These are phyloP conservation scores for Percopsis transmontana DNA, from an alignment of 2,113 vertebrate species.

Conservation along the genomic window DNA sequence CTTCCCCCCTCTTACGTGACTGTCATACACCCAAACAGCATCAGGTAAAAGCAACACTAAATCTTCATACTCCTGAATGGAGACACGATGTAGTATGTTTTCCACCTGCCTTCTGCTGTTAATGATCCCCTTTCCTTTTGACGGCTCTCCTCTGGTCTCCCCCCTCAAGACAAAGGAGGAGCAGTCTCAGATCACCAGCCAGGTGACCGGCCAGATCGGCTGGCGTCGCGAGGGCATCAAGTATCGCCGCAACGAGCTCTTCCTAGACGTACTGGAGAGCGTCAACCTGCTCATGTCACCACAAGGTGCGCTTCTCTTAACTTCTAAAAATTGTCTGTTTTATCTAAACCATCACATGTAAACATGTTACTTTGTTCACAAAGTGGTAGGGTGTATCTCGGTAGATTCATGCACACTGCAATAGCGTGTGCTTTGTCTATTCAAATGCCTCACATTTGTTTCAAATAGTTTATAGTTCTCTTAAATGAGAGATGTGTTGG, in stretches of 20 bases:
- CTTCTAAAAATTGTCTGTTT: too few species aligned
- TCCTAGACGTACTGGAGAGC: conserved; percentile 97
- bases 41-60: conserved; percentile 45
- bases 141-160: conserved; percentile 44
- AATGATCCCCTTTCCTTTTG: conserved; percentile 16
- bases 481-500: too few species aligned
- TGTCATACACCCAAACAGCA: conserved; percentile 33
- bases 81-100: conserved; percentile 9
- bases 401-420: too few species aligned
- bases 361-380: too few species aligned
- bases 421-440: too few species aligned
- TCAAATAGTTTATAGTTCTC: too few species aligned
- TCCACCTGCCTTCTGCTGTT: conserved; percentile 16
- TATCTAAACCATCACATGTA: too few species aligned
- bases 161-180: conserved; percentile 94
- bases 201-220: conserved; percentile 99
- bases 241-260: conserved; percentile 97
- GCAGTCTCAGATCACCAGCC: conserved; percentile 99
- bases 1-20: not conserved
- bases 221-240: conserved; percentile 99
- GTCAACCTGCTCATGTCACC: conserved; percentile 99
- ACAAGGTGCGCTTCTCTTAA: conserved; percentile 79
- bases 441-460: too few species aligned
- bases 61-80: too few species aligned
- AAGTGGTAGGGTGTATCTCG: too few species aligned